A percentile compares a stretch with the other conserved stretches of the same genome.
Evolutionary conservation across 2,113 vertebrate genomes (phyloP).

Genomic region (Lucifuga dentata): DNA sequence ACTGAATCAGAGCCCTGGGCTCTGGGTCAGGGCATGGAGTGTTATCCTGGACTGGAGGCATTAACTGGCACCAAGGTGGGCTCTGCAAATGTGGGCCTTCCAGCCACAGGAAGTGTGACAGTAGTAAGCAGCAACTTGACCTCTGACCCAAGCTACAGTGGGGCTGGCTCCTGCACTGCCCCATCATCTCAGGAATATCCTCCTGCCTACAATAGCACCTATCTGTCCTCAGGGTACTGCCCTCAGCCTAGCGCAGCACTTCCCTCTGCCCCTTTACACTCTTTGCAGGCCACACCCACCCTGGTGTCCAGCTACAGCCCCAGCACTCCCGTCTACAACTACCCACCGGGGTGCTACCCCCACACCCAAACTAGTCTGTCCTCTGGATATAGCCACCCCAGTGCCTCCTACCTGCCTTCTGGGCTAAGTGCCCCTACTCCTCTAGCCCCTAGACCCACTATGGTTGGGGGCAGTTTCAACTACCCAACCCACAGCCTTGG

Average conservation of each 20-base stretch:
- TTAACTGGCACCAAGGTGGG: constrained; percentile 84
- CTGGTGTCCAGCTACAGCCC: constrained; percentile 87
- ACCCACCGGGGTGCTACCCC: constrained; percentile 82
- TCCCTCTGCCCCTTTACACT: constrained; percentile 76
- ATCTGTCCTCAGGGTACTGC: constrained; percentile 89
- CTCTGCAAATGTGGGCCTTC: constrained; percentile 76
- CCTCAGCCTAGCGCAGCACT: constrained; percentile 83
- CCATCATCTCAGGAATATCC: constrained; percentile 88
- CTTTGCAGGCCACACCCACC: constrained; percentile 78
- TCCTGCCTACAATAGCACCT: constrained; percentile 87
- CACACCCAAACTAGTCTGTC: constrained; percentile 73
- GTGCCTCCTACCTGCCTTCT: constrained; percentile 86
- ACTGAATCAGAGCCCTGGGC: constrained; percentile 90
- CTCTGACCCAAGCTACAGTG: constrained; percentile 83
- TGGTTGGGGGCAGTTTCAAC: constrained; percentile 82
- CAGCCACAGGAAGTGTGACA: constrained; percentile 84
- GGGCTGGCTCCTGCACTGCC: constrained; percentile 63
- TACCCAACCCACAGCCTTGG: constrained; percentile 82
- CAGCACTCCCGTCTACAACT: constrained; percentile 88
- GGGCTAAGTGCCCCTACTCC: constrained; percentile 88
- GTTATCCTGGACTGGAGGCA: constrained; percentile 87
- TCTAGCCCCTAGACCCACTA: constrained; percentile 80
- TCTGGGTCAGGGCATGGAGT: constrained; percentile 82
- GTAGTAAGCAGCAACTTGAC: constrained; percentile 78
- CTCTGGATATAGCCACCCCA: constrained; percentile 86